A percentile compares a stretch with the other conserved stretches of the same genome.
phyloP scores from a whole-genome alignment of 2,797 vertebrate species.

The Dendrocincla fuliginosa region DNA sequence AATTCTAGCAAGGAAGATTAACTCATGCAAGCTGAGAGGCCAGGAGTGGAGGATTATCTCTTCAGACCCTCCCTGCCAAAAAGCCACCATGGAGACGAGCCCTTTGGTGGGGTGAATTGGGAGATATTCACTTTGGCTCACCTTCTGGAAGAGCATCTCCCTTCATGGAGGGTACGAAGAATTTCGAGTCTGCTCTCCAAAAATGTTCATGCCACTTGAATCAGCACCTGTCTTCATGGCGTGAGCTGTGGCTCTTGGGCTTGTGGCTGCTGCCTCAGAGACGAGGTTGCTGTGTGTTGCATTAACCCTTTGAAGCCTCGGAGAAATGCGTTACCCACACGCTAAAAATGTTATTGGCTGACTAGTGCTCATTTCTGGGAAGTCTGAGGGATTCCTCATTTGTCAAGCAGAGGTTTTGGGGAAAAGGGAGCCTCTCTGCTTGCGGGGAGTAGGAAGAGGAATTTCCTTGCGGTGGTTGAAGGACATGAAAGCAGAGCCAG shows the following conservation, averaged over 20 bases:
- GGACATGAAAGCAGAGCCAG: slow-evolving; percentile 17
- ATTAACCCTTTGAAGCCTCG: neutral
- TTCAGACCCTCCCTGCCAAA: neutral
- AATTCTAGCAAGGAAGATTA: neutral
- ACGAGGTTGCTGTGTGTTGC: neutral
- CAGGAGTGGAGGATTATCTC: neutral
- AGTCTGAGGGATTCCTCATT: slow-evolving; percentile 7
- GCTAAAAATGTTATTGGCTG: neutral
- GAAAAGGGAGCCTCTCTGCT: neutral
- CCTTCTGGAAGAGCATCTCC: neutral
- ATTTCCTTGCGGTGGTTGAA: slow-evolving; percentile 24
- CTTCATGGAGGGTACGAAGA: rapidly evolving
- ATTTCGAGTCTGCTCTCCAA: neutral
- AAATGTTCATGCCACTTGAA: neutral
- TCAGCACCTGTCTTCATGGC: neutral
- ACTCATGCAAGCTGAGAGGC: neutral
- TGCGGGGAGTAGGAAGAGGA: slow-evolving; percentile 6
- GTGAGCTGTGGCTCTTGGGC: neutral
- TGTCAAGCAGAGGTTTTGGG: neutral
- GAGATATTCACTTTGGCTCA: neutral
- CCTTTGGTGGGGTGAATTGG: neutral
- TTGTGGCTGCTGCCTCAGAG: neutral
- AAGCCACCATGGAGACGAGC: neutral
- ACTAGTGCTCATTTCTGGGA: neutral
- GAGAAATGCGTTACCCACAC: neutral